Evolutionary conservation across 2,113 vertebrate species (phyloP).

Genomic region (Pterocles burchelli): DNA sequence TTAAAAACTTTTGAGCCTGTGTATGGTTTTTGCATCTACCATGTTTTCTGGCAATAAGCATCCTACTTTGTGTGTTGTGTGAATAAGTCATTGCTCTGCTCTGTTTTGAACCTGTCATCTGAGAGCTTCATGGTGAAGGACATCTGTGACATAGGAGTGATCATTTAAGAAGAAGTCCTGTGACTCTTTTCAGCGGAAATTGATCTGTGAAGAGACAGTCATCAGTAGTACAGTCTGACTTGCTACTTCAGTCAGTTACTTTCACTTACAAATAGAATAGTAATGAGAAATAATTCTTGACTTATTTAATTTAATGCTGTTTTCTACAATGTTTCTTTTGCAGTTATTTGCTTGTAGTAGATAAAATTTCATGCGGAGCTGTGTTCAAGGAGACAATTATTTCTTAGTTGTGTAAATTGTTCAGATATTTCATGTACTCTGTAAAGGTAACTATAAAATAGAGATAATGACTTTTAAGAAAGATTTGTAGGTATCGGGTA

Average conservation of each 20-base stretch:
- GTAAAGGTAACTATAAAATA: not conserved
- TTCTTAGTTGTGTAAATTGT: not conserved
- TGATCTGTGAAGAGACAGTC: not conserved
- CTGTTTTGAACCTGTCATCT: not conserved
- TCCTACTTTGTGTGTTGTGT: not conserved
- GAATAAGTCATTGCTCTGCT: not conserved
- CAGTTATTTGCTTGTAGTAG: not conserved
- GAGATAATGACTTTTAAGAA: not conserved
- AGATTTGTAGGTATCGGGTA: not conserved
- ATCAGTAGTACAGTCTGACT: not conserved
- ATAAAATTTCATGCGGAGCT: not conserved
- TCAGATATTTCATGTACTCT: not conserved
- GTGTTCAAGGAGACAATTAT: not conserved
- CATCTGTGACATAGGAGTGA: not conserved
- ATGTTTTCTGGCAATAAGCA: not conserved
- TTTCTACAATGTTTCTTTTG: not conserved
- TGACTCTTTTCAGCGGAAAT: not conserved
- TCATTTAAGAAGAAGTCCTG: not conserved
- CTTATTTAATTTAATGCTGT: not conserved
- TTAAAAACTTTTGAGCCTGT: rapidly evolving
- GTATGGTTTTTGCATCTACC: not conserved
- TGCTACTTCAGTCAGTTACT: not conserved
- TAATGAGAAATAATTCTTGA: not conserved
- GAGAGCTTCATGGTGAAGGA: not conserved
- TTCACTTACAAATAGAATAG: not conserved